Conservation (phyloP, 2,888 invertebrate species). For the Erebia ligea region DNA sequence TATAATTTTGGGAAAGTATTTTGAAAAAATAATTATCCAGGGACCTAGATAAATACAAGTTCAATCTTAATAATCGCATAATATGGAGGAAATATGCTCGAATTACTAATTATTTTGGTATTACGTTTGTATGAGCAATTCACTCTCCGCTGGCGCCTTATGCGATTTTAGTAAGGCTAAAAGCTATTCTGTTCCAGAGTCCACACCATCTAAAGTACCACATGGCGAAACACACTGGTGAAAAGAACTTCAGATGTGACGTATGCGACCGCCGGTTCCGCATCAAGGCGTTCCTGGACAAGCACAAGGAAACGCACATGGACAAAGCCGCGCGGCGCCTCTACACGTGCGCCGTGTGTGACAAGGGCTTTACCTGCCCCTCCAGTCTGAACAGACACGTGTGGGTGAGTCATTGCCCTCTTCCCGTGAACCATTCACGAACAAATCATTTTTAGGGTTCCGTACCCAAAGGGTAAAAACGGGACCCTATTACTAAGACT, state of each 20-base stretch:
- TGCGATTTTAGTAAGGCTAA: neutral
- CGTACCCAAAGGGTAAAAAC: too few relatives aligned
- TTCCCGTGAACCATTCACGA: too few relatives aligned
- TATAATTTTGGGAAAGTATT: too few relatives aligned
- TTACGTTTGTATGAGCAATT: too few relatives aligned
- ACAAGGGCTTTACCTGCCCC: constrained; percentile 17
- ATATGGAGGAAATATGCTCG: too few relatives aligned
- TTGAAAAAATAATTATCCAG: too few relatives aligned
- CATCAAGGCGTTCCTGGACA: constrained; percentile 5
- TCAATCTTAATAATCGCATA: too few relatives aligned
- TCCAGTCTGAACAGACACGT: constrained; percentile 14
- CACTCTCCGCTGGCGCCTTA: too few relatives aligned
- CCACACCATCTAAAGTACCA: neutral
- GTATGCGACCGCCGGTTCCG: constrained; percentile 14
- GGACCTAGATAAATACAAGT: too few relatives aligned
- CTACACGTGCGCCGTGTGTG: constrained; percentile 16
- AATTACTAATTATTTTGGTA: too few relatives aligned
- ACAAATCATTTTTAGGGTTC: too few relatives aligned
- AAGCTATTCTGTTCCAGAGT: neutral
- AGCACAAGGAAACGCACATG: constrained; percentile 20
- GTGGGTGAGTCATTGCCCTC: constrained; percentile 9
- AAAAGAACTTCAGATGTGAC: constrained; percentile 7
- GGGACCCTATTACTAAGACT: too few relatives aligned
- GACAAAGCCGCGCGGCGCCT: neutral
- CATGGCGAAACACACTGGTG: constrained; percentile 6